Evolutionary conservation across 2,888 invertebrate genomes (phyloP), one percentile per base, ranked within the genome.

Genomic region (Malacosoma neustria): DNA sequence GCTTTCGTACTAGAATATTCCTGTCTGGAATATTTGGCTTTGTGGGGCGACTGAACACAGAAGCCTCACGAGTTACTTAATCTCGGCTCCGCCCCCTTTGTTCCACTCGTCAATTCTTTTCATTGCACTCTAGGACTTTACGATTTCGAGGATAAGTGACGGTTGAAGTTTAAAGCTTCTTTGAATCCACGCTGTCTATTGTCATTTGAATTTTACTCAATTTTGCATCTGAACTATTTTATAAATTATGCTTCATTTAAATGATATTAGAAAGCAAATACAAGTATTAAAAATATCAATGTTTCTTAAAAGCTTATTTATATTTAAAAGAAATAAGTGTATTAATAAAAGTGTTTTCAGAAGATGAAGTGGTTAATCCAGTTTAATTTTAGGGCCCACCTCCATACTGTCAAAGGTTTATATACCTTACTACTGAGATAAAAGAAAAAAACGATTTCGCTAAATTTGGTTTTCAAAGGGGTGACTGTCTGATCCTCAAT

Each of bases 1-100:
- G n/a, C n/a, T n/a, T n/a, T n/a, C n/a, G n/a, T n/a, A n/a, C n/a
- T n/a, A n/a, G n/a, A n/a, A 22, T 9, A 7, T 69, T 73, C 58
- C 56, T 58, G 68, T 65, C 70, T 67, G 71, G 68, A 69, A 73
- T 70, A 67, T 73, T 67, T 36, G 62, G 66, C 67, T 72, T 76
- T 75, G 72, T 71, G 61, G 46, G 44, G 48, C 41, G 57, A 62
- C 52, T 63, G 68, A 64, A 64, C 63, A 63, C 49, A 56, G 72
- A 75, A 76, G 67, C 68, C 71, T 51, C 57, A 56, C 64, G 75
- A 77, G 73, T 77, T 70, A 70, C 67, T 73, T 76, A 75, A 77
- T 80, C 71, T 72, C 64, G 57, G 60, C 61, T 58, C 60, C 63
- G 36, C 55, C 61, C 61, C 62, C 63, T 73, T 73, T 73, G 69